Evolutionary conservation across 2,113 vertebrate genomes (phyloP).

Genomic region (Leptobrachium leishanense): DNA sequence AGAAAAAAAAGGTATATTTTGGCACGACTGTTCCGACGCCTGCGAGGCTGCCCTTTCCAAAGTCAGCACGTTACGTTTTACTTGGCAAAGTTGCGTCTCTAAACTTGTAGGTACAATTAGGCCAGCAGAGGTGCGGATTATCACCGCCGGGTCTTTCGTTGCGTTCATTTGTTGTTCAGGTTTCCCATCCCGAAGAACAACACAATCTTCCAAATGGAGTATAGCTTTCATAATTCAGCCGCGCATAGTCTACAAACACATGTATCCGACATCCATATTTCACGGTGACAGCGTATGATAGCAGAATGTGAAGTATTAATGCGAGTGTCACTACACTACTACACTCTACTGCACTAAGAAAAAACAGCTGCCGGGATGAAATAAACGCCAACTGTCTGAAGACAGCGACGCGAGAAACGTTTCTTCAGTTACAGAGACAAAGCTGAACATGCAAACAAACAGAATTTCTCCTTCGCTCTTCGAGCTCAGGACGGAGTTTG

Average conservation of each 20-base stretch:
- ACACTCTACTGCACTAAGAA: constrained; percentile 83
- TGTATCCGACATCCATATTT: constrained; percentile 80
- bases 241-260: constrained; percentile 82
- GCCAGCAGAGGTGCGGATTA: constrained; percentile 56
- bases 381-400: constrained; percentile 82
- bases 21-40: constrained; percentile 53
- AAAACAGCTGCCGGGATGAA: constrained; percentile 83
- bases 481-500: constrained; percentile 69
- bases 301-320: constrained; percentile 84
- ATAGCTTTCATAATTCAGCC: constrained; percentile 83
- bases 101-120: constrained; percentile 64
- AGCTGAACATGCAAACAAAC: constrained; percentile 69
- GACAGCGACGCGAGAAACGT: constrained; percentile 82
- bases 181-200: constrained; percentile 78
- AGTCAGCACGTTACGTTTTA: constrained; percentile 42
- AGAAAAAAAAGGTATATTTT: constrained; percentile 53
- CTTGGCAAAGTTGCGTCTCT: constrained; percentile 52
- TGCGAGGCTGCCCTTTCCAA: constrained; percentile 56
- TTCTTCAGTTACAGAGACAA: constrained; percentile 81
- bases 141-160: constrained; percentile 60
- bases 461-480: constrained; percentile 76
- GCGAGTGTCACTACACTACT: constrained; percentile 81
- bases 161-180: constrained; percentile 75
- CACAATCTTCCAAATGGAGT: constrained; percentile 73
- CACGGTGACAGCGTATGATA: constrained; percentile 81